Conservation (phyloP, 1,140 invertebrate genomes). For the Lamellibrachia luymesi region DNA sequence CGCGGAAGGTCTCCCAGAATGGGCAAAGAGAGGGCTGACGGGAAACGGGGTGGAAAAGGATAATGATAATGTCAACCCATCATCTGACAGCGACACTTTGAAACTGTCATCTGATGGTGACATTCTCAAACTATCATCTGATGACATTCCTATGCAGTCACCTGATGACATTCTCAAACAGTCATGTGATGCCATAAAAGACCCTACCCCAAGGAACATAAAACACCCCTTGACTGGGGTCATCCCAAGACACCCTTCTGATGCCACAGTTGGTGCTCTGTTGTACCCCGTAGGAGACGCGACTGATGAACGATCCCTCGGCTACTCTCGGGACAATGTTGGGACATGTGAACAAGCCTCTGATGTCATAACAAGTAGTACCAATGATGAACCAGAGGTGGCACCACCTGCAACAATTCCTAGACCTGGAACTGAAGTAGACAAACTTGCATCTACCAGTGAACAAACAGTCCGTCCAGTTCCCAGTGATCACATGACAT, state of each 20-base stretch:
- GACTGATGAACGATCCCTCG: not conserved
- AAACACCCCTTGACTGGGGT: not conserved
- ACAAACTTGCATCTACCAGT: not conserved
- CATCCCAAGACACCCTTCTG: not conserved
- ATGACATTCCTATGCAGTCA: not conserved
- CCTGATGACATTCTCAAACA: not conserved
- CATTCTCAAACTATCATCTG: not conserved
- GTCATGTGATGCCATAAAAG: not conserved
- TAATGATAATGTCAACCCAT: not conserved
- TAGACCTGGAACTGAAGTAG: not conserved
- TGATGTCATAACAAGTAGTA: not conserved
- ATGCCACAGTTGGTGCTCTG: not conserved
- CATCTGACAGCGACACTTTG: not conserved
- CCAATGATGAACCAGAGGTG: not conserved
- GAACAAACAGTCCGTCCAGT: not conserved
- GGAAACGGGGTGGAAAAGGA: not conserved
- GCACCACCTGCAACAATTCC: not conserved
- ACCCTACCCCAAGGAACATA: not conserved
- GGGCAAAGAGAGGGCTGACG: constrained; percentile 19
- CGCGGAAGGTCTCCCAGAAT: constrained; percentile 20
- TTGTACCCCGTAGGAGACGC: not conserved
- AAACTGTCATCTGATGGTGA: not conserved
- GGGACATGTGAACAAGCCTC: not conserved
- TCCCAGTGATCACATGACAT: not conserved
- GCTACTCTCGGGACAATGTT: not conserved